phyloP scores from a whole-genome alignment of 2,113 vertebrate species.

The Mormyrus lacerda region DNA sequence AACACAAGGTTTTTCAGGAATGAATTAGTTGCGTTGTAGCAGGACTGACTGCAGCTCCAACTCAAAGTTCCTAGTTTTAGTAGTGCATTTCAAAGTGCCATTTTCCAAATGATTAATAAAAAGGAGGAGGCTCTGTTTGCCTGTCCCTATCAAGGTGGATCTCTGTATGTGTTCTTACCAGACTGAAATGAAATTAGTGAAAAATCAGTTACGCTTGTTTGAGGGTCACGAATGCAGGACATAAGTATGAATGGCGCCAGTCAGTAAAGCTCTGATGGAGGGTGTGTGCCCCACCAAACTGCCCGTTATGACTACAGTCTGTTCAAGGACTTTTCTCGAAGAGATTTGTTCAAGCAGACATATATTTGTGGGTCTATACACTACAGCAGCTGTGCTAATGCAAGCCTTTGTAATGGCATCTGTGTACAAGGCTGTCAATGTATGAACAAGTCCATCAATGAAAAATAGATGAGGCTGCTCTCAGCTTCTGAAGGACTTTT shows the following conservation, averaged over 20 bases:
- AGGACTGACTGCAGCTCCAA: background rate
- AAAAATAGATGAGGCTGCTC: background rate
- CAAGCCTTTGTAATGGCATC: background rate
- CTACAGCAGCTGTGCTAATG: background rate
- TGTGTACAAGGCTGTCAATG: background rate
- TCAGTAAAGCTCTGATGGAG: background rate
- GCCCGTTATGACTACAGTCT: background rate
- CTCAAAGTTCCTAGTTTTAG: background rate
- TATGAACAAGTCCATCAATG: background rate
- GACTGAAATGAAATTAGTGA: background rate
- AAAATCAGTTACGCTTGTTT: background rate
- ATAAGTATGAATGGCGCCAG: background rate
- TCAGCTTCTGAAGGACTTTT: conserved; percentile 3
- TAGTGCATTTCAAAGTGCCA: background rate
- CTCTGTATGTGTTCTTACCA: background rate
- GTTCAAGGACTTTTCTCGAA: background rate
- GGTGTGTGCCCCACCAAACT: background rate
- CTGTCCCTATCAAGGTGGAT: background rate
- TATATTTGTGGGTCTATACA: background rate
- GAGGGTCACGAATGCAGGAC: background rate
- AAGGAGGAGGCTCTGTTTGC: background rate
- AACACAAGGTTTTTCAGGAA: background rate
- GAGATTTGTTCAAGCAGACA: background rate
- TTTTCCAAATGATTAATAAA: background rate
- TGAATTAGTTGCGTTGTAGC: background rate